Evolutionary conservation across 2,797 vertebrate species (phyloP).

Genomic region (Trachurus trachurus): DNA sequence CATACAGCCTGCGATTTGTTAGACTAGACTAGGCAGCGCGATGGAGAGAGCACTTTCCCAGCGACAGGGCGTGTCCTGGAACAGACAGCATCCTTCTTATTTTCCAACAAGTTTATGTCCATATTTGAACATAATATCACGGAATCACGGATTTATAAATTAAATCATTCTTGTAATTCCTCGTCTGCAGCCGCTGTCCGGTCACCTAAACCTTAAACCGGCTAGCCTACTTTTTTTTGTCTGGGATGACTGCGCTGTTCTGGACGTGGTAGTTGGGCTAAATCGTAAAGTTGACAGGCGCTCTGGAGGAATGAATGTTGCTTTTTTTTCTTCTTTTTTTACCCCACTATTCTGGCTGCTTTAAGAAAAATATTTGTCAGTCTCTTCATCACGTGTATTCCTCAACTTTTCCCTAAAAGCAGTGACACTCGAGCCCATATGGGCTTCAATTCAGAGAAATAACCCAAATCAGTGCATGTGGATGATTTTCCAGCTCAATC

Average conservation of each 20-base stretch:
- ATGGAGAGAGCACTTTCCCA: conserved; percentile 71
- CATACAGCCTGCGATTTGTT: conserved; percentile 43
- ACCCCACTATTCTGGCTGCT: neutral
- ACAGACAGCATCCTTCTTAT: conserved; percentile 80
- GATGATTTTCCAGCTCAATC: conserved; percentile 2
- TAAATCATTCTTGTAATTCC: conserved; percentile 11
- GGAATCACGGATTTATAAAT: conserved; percentile 6
- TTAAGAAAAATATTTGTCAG: neutral
- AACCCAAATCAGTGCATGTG: neutral
- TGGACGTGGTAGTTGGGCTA: conserved; percentile 28
- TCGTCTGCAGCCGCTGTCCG: conserved; percentile 19
- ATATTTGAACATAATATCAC: conserved; percentile 39
- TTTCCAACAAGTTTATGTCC: conserved; percentile 70
- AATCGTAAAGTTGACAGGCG: conserved; percentile 62
- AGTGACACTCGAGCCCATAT: neutral
- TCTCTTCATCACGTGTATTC: neutral
- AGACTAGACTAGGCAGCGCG: conserved; percentile 58
- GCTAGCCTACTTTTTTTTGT: conserved; percentile 39
- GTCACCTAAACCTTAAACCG: conserved; percentile 22
- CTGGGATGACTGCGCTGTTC: conserved; percentile 64
- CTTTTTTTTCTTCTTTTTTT: accelerated
- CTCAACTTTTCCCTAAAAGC: neutral
- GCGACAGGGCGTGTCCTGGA: conserved; percentile 84
- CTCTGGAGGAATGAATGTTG: neutral
- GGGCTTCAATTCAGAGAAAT: conserved; percentile 8